Base-by-base conservation (phyloP, 2,888 invertebrate genomes). In the Parasteatoda lunata region DNA sequence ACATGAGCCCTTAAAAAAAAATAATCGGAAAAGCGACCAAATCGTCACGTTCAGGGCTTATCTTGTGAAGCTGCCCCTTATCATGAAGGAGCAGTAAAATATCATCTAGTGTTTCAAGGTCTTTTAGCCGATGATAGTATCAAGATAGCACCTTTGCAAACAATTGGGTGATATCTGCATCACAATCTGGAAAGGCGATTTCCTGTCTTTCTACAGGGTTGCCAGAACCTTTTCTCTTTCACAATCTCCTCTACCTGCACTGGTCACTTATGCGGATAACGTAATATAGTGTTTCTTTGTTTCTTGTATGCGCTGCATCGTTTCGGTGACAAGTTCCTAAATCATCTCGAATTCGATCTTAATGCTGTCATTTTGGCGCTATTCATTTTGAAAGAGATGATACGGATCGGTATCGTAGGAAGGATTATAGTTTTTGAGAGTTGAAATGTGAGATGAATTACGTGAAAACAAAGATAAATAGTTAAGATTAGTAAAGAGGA, bases 101-200 rank as follows among this genome's bases (percentile, higher is more conserved):
- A 85, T 85, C 84, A 71, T 79, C 80, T 85, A 73, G 65, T 80
- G 80, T 80, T 80, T 80, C 85, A 85, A 85, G 85, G 84, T 84
- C 84, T 70, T 76, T 79, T 76, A 79, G 85, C 65, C 71, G 85
- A 85, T 85, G 85, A 85, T 85, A 85, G 85, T 85, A 85, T 85
- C 85, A 66, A 71, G 76, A 77, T 85, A 80, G 80, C 85, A 85
- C 85, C 85, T 85, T 70, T 79, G 65, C 79, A 80, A 85, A 85
- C 79, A 80, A 85, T 80, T 77, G 79, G 52, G 48, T 54, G 49
- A 30, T 71, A 80, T 80, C 80, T 76, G 51, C 64, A 49, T 8
- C 68, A 70, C 79, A 69, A 85, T 85, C 85, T 49, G 59, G 83
- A 76, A 30, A 77, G 77, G 70, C 75, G 75, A 85, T 85, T 85